phyloP scores from a whole-genome alignment of 2,113 vertebrate species.

The Poecilia latipinna region DNA sequence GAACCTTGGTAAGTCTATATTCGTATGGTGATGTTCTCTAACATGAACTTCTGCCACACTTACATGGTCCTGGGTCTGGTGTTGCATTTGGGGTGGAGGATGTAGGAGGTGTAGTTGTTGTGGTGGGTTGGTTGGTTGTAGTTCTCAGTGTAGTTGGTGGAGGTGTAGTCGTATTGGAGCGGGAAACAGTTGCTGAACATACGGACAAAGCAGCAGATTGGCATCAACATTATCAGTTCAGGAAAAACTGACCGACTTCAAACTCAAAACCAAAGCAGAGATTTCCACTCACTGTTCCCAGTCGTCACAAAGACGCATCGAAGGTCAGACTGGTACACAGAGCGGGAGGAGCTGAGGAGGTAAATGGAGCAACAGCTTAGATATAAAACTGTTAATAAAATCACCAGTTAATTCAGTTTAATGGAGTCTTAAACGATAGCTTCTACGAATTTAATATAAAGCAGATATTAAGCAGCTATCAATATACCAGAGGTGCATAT shows the following conservation, averaged over 20 bases:
- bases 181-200: no score
- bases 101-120: background rate
- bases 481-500: no score
- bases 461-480: background rate
- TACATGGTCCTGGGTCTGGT: background rate
- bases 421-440: background rate
- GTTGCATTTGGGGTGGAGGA: background rate
- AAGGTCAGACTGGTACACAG: slow-evolving; percentile 6
- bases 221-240: background rate
- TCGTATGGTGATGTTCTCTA: no score
- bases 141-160: no score
- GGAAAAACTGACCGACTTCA: background rate
- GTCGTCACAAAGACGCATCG: background rate
- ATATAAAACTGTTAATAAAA: no score
- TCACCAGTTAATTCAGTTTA: background rate
- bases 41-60: background rate
- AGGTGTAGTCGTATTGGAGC: no score
- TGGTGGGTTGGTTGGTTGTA: no score
- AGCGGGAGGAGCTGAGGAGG: background rate
- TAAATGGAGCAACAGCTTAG: background rate
- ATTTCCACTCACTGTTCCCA: background rate
- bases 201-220: background rate
- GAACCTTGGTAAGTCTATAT: no score
- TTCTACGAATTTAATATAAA: background rate
- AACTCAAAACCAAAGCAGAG: background rate